Percentiles rank a stretch among this genome's conserved stretches.
These are phyloP conservation scores for Ommatoiulus sabulosus DNA, from an alignment of 2,888 invertebrate species.

Conservation along the genomic window DNA sequence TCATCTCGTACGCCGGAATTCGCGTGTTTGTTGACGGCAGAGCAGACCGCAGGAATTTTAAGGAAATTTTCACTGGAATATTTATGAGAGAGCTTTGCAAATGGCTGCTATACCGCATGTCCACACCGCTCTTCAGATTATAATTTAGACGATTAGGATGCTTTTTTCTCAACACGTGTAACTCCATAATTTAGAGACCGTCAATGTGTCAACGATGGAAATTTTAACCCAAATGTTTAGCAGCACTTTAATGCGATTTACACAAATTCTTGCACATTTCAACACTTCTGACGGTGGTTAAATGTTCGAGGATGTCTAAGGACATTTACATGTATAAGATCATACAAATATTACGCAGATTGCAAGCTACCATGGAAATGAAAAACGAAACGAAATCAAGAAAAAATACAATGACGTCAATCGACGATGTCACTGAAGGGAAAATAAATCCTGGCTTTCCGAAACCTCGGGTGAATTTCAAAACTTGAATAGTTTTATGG, in stretches of 20 bases:
- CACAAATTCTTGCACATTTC: background rate
- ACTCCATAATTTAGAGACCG: constrained; percentile 28
- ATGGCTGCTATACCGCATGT: constrained; percentile 24
- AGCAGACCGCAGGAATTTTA: background rate
- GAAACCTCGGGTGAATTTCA: background rate
- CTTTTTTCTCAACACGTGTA: background rate
- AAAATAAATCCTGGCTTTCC: background rate
- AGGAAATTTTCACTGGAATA: background rate
- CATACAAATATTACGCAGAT: background rate
- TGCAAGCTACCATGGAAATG: background rate
- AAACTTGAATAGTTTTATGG: background rate
- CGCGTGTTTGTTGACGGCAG: background rate
- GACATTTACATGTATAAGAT: too few relatives aligned
- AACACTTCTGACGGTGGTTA: background rate
- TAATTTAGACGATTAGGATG: constrained; percentile 10
- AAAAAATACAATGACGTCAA: background rate
- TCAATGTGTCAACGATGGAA: background rate
- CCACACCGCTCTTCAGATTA: constrained; percentile 18
- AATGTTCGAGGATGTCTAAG: too few relatives aligned
- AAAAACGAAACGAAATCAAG: background rate
- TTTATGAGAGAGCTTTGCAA: background rate
- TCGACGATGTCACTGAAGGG: background rate
- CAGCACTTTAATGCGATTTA: background rate
- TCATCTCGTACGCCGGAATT: background rate
- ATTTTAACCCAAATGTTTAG: background rate